Conservation (phyloP, 2,113 vertebrate species). For the Addax nasomaculatus region DNA sequence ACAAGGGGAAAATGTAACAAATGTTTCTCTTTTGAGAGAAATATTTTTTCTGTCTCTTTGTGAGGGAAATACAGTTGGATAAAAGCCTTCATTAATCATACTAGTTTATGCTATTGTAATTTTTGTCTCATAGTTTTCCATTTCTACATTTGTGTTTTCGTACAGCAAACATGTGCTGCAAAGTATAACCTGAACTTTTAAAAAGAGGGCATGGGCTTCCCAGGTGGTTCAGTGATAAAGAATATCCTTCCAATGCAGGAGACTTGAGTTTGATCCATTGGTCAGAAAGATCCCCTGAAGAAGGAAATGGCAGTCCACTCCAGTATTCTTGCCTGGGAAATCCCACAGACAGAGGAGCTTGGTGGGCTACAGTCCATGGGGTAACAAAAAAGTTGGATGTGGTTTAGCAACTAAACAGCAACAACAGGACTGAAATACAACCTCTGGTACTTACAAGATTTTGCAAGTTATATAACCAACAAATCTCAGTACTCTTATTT, state of each 20-base stretch:
- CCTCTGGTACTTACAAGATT: background rate
- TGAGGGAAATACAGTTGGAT: background rate
- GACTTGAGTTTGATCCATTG: background rate
- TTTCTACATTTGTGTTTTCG: background rate
- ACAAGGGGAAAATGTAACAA: background rate
- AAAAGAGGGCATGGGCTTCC: background rate
- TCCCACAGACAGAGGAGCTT: background rate
- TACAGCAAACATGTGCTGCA: background rate
- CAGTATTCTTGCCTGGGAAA: background rate
- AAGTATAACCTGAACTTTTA: background rate
- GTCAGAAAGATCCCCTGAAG: background rate
- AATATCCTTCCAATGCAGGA: background rate
- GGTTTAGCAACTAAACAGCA: background rate
- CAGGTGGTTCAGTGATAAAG: background rate
- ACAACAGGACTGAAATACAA: background rate
- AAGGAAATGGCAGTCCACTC: background rate
- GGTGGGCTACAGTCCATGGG: background rate
- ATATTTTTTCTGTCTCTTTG: background rate
- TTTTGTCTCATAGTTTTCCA: background rate
- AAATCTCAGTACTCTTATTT: background rate
- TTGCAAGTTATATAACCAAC: background rate
- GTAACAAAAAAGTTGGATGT: background rate
- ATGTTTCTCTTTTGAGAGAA: background rate
- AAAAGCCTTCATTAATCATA: background rate
- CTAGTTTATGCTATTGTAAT: background rate